These are phyloP conservation scores for Zaprionus taronus DNA, from an alignment of 1,140 invertebrate species.

Conservation along the genomic window DNA sequence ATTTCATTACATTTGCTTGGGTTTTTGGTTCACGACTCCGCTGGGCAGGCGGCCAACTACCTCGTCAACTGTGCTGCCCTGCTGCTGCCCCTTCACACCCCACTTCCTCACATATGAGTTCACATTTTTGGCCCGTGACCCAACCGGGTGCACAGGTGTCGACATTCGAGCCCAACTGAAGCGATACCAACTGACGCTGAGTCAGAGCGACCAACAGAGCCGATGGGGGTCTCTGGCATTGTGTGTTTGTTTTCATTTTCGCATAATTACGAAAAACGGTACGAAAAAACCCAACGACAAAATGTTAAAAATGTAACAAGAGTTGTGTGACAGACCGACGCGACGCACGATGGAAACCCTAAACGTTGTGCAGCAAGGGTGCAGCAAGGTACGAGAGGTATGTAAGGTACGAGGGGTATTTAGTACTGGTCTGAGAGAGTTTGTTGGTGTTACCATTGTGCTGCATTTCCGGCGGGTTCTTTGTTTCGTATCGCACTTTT, in stretches of 20 bases:
- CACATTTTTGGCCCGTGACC: constrained; percentile 81
- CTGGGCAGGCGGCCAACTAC: neutral
- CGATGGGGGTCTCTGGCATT: constrained; percentile 45
- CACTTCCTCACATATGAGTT: constrained; percentile 68
- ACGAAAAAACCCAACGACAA: constrained; percentile 40
- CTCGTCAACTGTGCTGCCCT: neutral
- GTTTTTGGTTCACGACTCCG: constrained; percentile 30
- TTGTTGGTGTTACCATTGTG: constrained; percentile 24
- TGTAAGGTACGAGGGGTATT: neutral
- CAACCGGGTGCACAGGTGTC: constrained; percentile 69
- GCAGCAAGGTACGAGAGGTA: neutral
- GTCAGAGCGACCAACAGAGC: constrained; percentile 9
- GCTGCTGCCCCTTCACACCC: constrained; percentile 6
- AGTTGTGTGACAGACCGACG: constrained; percentile 59
- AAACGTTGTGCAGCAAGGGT: constrained; percentile 32
- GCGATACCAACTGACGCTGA: constrained; percentile 39
- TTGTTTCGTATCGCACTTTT: constrained; percentile 41
- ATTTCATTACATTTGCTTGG: constrained; percentile 68
- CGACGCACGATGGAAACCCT: constrained; percentile 60
- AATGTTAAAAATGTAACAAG: constrained; percentile 66
- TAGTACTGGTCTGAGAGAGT: constrained; percentile 48
- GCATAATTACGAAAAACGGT: constrained; percentile 71
- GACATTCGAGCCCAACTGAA: constrained; percentile 51
- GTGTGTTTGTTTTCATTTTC: constrained; percentile 73
- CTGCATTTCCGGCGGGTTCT: constrained; percentile 71